These are phyloP conservation scores for Lycophotia porphyrea DNA, from an alignment of 2,888 invertebrate species.

Conservation along the genomic window DNA sequence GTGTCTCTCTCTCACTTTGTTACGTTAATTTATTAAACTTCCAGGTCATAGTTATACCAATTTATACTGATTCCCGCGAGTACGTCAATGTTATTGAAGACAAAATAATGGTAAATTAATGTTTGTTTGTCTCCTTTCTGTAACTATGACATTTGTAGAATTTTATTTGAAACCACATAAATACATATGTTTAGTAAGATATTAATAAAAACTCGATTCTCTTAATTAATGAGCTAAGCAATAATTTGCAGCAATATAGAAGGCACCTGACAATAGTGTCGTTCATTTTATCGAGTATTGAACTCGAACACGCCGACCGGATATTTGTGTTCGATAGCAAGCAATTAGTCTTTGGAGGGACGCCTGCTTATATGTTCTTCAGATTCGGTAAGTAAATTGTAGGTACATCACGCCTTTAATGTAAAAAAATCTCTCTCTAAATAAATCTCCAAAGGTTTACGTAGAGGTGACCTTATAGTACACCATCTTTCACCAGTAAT, in stretches of 20 bases:
- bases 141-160: neutral
- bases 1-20: neutral
- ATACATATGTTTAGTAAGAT: neutral
- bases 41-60: slow-evolving; percentile 80
- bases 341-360: slow-evolving; percentile 81
- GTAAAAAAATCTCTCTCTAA: no score
- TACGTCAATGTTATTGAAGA: slow-evolving; percentile 79
- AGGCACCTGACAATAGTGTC: slow-evolving; percentile 78
- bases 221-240: neutral
- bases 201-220: neutral
- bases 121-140: neutral
- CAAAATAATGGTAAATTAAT: slow-evolving; percentile 80
- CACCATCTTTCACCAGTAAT: no score
- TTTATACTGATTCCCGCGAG: slow-evolving; percentile 65
- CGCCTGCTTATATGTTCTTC: slow-evolving; percentile 85
- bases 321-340: slow-evolving; percentile 81
- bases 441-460: no score
- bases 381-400: slow-evolving; percentile 76
- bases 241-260: slow-evolving; percentile 76
- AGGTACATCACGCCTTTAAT: neutral
- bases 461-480: no score
- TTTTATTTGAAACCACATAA: neutral
- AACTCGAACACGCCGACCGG: slow-evolving; percentile 80
- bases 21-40: slow-evolving; percentile 43
- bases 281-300: slow-evolving; percentile 71